Conservation (phyloP, 2,888 invertebrate species). For the Habrosyne pyritoides region DNA sequence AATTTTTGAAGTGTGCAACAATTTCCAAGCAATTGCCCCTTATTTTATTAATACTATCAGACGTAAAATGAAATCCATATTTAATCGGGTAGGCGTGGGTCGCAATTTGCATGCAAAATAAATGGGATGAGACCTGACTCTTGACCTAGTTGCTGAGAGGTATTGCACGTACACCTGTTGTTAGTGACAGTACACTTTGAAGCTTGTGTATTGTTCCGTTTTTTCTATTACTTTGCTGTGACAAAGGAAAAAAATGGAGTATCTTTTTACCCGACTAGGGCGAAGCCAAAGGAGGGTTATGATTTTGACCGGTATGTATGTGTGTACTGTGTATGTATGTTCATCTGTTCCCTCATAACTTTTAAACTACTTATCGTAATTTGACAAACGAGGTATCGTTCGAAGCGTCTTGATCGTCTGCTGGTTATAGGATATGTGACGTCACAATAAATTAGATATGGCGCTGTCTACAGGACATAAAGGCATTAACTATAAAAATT, state of each 20-base stretch:
- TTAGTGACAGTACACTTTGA: constrained; percentile 14
- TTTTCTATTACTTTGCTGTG: not conserved
- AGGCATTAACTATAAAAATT: too few species aligned
- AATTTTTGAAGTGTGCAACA: not conserved
- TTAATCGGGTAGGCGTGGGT: constrained; percentile 26
- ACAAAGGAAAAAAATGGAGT: not conserved
- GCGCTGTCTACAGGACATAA: too few species aligned
- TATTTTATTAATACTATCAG: constrained; percentile 27
- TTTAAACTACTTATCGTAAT: too few species aligned
- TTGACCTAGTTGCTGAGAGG: constrained; percentile 28
- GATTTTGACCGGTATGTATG: too few species aligned
- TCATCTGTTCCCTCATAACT: too few species aligned
- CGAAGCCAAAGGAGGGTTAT: too few species aligned
- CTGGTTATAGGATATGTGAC: too few species aligned
- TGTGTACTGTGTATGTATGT: too few species aligned
- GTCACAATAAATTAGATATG: too few species aligned
- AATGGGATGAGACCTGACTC: constrained; percentile 23
- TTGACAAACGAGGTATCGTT: too few species aligned
- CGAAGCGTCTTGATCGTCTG: too few species aligned
- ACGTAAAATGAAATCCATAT: constrained; percentile 43
- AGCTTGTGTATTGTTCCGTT: not conserved
- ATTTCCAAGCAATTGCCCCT: constrained; percentile 14
- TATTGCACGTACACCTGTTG: constrained; percentile 22
- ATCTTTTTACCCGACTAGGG: too few species aligned
- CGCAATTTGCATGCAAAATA: constrained; percentile 33